Evolutionary conservation across 2,888 invertebrate genomes (phyloP).

Genomic region (Callosobruchus maculatus): DNA sequence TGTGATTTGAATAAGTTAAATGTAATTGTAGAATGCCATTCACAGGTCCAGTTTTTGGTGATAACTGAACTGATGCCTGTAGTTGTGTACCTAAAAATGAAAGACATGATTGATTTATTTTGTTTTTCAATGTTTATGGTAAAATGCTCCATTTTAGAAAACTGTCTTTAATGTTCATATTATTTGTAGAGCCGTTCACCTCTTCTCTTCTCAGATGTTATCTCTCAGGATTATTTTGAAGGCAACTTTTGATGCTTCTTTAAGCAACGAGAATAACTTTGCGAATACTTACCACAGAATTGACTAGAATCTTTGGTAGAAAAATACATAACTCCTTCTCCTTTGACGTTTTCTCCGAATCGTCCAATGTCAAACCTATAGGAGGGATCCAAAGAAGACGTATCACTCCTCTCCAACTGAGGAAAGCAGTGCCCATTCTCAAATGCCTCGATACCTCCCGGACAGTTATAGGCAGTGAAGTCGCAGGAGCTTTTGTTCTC

Average conservation of each 20-base stretch:
- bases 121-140: no score
- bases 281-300: slow-evolving; percentile 52
- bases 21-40: slow-evolving; percentile 50
- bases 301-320: slow-evolving; percentile 51
- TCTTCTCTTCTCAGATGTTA: no score
- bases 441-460: slow-evolving; percentile 51
- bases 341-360: slow-evolving; percentile 45
- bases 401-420: slow-evolving; percentile 36
- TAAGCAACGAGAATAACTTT: no score
- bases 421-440: slow-evolving; percentile 56
- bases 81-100: slow-evolving; percentile 51
- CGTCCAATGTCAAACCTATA: slow-evolving; percentile 38
- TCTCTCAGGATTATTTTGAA: no score
- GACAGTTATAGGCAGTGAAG: slow-evolving; percentile 56
- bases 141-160: no score
- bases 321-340: slow-evolving; percentile 55
- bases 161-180: no score
- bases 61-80: slow-evolving; percentile 50
- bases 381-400: slow-evolving; percentile 32
- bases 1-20: slow-evolving; percentile 44
- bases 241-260: no score
- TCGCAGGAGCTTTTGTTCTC: slow-evolving; percentile 21
- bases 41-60: slow-evolving; percentile 46
- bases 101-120: background rate
- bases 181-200: no score